Percentiles rank a stretch among this genome's conserved stretches.
These are phyloP conservation scores for Grantiella picta DNA, from an alignment of 2,113 vertebrate species.

Conservation along the genomic window DNA sequence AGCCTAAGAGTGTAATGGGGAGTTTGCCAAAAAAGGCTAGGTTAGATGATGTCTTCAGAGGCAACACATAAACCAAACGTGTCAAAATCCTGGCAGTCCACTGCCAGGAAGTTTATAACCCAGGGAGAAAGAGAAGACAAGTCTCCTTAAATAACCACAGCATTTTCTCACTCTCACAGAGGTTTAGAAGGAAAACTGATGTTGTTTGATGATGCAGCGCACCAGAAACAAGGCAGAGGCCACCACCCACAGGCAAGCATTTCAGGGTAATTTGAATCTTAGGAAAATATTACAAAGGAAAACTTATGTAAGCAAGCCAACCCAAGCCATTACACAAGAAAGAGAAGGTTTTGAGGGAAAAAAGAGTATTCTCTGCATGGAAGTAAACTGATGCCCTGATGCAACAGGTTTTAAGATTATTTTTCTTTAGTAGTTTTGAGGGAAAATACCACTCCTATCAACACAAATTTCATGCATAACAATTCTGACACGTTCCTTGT, in stretches of 20 bases:
- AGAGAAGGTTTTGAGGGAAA: background rate
- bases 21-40: constrained; percentile 45
- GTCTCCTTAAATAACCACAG: background rate
- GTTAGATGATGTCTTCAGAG: background rate
- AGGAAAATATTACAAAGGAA: background rate
- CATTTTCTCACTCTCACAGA: background rate
- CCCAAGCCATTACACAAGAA: background rate
- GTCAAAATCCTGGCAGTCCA: constrained; percentile 17
- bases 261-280: background rate
- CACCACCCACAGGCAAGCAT: background rate
- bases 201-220: background rate
- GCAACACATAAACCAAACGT: background rate
- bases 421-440: background rate
- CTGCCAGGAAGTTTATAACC: background rate
- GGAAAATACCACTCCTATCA: background rate
- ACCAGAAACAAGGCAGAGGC: background rate
- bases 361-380: background rate
- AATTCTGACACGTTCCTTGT: background rate
- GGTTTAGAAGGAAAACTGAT: background rate
- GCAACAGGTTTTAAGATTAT: background rate
- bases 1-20: background rate
- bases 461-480: background rate
- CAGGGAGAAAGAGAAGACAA: background rate
- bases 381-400: background rate
- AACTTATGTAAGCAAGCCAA: background rate